phyloP scores from a whole-genome alignment of 2,888 invertebrate species.

The Tetragonula carbonaria region DNA sequence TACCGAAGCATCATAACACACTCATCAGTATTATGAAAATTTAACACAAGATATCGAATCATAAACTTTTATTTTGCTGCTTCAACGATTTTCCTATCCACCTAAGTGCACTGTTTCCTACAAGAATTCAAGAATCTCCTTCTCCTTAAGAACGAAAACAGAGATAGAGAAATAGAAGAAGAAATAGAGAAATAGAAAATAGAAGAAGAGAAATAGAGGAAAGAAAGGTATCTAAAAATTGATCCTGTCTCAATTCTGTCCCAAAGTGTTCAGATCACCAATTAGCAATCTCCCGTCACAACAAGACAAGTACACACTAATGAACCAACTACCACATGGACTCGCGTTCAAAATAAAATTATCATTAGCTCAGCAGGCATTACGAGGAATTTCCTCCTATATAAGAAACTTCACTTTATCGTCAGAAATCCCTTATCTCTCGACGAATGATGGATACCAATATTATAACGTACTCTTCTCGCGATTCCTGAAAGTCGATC shows the following conservation, averaged over 20 bases:
- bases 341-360: background rate
- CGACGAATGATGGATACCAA: background rate
- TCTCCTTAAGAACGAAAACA: no score
- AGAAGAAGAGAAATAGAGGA: background rate
- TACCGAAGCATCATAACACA: background rate
- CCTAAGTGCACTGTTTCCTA: background rate
- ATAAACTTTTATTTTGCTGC: background rate
- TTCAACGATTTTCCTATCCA: background rate
- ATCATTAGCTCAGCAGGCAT: background rate
- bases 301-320: background rate
- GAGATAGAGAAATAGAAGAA: no score
- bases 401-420: background rate
- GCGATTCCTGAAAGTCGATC: slow-evolving; percentile 26
- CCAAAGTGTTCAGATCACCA: background rate
- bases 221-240: background rate
- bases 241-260: no score
- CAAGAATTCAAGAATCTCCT: no score
- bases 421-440: background rate
- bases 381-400: background rate
- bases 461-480: background rate
- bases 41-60: background rate
- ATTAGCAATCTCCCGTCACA: slow-evolving; percentile 2
- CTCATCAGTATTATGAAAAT: background rate
- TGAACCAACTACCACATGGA: background rate
- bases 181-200: no score